phyloP scores from a whole-genome alignment of 2,888 invertebrate species.

The Pammene fasciana region DNA sequence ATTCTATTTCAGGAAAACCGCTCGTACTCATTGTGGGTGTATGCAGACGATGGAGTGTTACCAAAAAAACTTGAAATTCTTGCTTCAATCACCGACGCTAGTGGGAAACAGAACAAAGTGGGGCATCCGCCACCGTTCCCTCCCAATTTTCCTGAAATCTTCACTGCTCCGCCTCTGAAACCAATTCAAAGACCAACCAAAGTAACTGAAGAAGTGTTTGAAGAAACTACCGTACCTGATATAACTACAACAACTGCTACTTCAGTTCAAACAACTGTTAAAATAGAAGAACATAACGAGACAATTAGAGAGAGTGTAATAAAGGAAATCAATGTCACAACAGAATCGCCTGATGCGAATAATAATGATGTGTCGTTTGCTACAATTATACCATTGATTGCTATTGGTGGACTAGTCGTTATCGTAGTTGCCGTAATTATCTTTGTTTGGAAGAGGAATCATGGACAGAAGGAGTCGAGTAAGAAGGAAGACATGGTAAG shows the following conservation, averaged over 20 bases:
- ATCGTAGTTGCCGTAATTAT: slow-evolving; percentile 86
- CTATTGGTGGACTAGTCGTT: slow-evolving; percentile 87
- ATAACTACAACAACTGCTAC: slow-evolving; percentile 60
- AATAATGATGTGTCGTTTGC: slow-evolving; percentile 84
- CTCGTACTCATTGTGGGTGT: slow-evolving; percentile 76
- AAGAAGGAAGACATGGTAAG: slow-evolving; percentile 90
- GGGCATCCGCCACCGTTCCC: slow-evolving; percentile 63
- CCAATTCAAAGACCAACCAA: slow-evolving; percentile 63
- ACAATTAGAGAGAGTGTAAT: slow-evolving; percentile 45
- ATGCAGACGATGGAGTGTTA: slow-evolving; percentile 70
- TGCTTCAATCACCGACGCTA: slow-evolving; percentile 68
- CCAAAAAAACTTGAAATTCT: slow-evolving; percentile 73
- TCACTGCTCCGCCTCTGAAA: slow-evolving; percentile 51
- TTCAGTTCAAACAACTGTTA: slow-evolving; percentile 57
- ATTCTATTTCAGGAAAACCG: slow-evolving; percentile 69
- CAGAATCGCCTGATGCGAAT: slow-evolving; percentile 60
- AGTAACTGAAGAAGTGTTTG: slow-evolving; percentile 57
- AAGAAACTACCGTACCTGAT: slow-evolving; percentile 67
- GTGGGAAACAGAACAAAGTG: slow-evolving; percentile 58
- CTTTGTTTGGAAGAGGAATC: slow-evolving; percentile 88
- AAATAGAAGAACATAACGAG: slow-evolving; percentile 46
- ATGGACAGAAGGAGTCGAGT: slow-evolving; percentile 85
- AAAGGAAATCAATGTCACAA: slow-evolving; percentile 54
- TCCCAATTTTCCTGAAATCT: slow-evolving; percentile 50
- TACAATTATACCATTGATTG: slow-evolving; percentile 86